Base-by-base conservation (phyloP, 1,140 invertebrate genomes). In the Antheraea pernyi region DNA sequence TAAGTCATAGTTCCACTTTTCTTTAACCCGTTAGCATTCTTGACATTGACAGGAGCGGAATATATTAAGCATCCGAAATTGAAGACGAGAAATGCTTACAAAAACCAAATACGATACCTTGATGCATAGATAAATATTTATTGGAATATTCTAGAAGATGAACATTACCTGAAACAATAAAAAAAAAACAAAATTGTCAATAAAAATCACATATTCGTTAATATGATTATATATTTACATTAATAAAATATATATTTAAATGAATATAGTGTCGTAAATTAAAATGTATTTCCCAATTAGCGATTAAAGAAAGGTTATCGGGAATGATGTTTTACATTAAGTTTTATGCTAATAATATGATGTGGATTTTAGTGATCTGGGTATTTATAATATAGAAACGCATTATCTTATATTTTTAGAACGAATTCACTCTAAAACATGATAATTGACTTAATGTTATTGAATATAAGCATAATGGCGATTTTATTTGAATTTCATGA, bases 81-180 rank as follows among this genome's bases (percentile, higher is more conserved):
- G 22, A 30, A 30, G 22, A 30, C 22, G 22, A 30, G 1, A 30
- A 30, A 30, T 30, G 22, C 22, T 30, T 30, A 30, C 22, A 53
- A 53, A 53, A 16, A 53, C 46, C 46, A 53, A 53, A 13, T 11
- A 53, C 46, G 5, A 53, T 53, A 42, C 46, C 46, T 11, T 53
- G 46, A 53, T 53, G 0, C 16, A 16, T 16, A 53, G 0, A 53
- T 16, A 16, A 53, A 13, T 16, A 13, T 16, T 16, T 13, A 53
- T 53, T 53, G 16, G 16, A 53, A 53, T 6, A 6, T 53, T 53
- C 46, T 16, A 53, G 39, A 59, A 64, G n/a, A 61, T 36, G 60
- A 53, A 58, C 68, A 69, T 77, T 77, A 77, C 75, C 75, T 77
- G 75, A 22, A 77, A 77, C 74, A 77, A 72, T 53, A 53, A 53